These are phyloP conservation scores for Phyllostomus discolor DNA, from an alignment of 2,113 vertebrate species.

Conservation along the genomic window DNA sequence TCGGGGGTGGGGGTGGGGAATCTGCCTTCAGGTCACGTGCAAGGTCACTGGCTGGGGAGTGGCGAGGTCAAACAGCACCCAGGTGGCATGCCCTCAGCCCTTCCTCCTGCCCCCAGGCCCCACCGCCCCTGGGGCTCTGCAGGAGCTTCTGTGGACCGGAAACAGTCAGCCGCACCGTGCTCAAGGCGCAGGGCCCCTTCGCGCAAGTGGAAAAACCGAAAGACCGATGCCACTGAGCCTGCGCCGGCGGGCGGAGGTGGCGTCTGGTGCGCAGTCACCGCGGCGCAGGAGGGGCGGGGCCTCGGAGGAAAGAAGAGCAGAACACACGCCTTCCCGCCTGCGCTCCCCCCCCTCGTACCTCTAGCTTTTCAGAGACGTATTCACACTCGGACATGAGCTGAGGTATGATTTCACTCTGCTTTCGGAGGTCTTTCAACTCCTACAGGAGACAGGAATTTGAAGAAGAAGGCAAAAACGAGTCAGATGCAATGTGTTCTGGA, in stretches of 20 bases:
- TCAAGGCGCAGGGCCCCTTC: neutral
- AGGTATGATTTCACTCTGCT: conserved; percentile 95
- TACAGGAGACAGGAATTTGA: conserved; percentile 54
- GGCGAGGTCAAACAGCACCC: neutral
- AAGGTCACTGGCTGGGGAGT: neutral
- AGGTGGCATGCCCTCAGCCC: neutral
- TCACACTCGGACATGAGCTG: conserved; percentile 96
- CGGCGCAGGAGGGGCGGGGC: neutral
- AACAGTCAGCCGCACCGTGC: neutral
- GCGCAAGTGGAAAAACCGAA: neutral
- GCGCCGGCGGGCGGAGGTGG: rapidly evolving
- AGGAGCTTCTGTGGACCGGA: neutral
- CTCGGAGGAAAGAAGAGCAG: rapidly evolving
- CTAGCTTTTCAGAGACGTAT: conserved; percentile 88
- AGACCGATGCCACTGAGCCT: neutral
- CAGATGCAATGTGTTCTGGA: neutral
- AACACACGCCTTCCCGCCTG: neutral
- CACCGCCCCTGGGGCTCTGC: neutral
- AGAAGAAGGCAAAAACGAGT: neutral
- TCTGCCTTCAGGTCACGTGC: neutral
- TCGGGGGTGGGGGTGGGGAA: neutral
- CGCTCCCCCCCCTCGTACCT: conserved; percentile 80
- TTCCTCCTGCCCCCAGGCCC: rapidly evolving
- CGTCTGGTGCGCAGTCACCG: neutral
- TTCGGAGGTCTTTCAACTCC: conserved; percentile 95